A percentile compares a stretch with the other conserved stretches of the same genome.
phyloP scores from a whole-genome alignment of 2,888 invertebrate genomes.

The Oscheius sp. region DNA sequence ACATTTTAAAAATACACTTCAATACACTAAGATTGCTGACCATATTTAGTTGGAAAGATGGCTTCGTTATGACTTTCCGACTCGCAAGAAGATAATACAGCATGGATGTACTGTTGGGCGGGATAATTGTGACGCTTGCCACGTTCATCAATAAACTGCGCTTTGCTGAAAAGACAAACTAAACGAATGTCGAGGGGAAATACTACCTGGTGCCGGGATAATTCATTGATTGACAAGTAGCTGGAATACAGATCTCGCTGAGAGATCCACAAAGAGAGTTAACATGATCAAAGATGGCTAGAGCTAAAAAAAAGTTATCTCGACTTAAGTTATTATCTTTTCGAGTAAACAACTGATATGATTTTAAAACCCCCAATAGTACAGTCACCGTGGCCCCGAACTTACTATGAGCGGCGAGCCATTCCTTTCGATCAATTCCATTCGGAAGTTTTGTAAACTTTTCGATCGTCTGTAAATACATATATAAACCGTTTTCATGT shows the following conservation, averaged over 20 bases:
- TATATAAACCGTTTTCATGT: background rate
- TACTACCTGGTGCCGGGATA: constrained; percentile 79
- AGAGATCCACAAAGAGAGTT: constrained; percentile 97
- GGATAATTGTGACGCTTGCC: constrained; percentile 65
- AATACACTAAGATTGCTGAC: constrained; percentile 37
- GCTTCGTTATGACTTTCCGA: constrained; percentile 59
- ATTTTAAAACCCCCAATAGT: background rate
- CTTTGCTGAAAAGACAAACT: constrained; percentile 54
- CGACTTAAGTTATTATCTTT: background rate
- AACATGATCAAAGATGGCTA: constrained; percentile 89
- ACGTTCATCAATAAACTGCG: constrained; percentile 62
- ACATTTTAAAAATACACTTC: no score
- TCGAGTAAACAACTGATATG: background rate
- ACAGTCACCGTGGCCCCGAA: constrained; percentile 10
- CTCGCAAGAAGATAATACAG: constrained; percentile 66
- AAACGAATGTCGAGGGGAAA: background rate
- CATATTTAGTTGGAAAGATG: constrained; percentile 68
- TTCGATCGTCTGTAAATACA: constrained; percentile 76
- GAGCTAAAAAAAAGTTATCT: constrained; percentile 48
- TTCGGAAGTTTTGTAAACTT: constrained; percentile 92
- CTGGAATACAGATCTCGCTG: constrained; percentile 96
- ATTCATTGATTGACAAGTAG: constrained; percentile 93
- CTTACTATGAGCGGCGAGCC: constrained; percentile 98
- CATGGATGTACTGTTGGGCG: constrained; percentile 67
- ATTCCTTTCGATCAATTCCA: constrained; percentile 97